Base-by-base conservation (phyloP, 1,140 invertebrate species). In the Drosophila sulfurigaster region DNA sequence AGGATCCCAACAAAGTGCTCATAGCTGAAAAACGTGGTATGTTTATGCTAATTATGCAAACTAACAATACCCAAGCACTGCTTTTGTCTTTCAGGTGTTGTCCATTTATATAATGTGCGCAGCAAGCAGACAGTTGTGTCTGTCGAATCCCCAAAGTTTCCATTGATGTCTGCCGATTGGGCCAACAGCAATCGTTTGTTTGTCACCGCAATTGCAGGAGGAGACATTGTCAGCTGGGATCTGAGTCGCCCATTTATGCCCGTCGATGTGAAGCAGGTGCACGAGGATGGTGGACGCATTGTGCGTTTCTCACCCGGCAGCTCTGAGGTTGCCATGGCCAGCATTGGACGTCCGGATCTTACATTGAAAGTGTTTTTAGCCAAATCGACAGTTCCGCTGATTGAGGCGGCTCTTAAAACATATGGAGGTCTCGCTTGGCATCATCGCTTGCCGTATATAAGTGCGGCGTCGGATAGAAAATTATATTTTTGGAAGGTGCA, bases 21-120 rank as follows among this genome's bases (percentile, higher is more conserved):
- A 95, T 97, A 5, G 96, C 95, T 16, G 96, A 97, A 86, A 96
- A 96, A 80, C 94, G 94, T 80, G 96, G 96, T 49, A 16, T 16
- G 58, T 32, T 48, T 30, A n/a, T 3, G n/a, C 10, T 28, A 58
- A 30, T 2, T 0, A 20, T 13, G 41, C 10, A 25, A 20, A 8
- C 7, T 38, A 10, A 10, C n/a, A 15, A 48, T 2, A 4, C 20
- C 20, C 10, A 25, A 5, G 5, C 5, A 13, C 6, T 48, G 0
- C 11, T 52, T 52, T 10, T 30, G 48, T 0, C 5, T 3, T 58
- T 38, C 7, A 85, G 82, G 83, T 8, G 88, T 95, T 0, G 95
- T 97, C 65, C 94, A 95, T 54, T 94, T 97, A 89, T 96, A 96
- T 78, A 96, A 96, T 92, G 93, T 96, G 8, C 93, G 94, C 78